These are phyloP conservation scores for Ochropleura plecta DNA, from an alignment of 2,888 invertebrate genomes.

Conservation along the genomic window DNA sequence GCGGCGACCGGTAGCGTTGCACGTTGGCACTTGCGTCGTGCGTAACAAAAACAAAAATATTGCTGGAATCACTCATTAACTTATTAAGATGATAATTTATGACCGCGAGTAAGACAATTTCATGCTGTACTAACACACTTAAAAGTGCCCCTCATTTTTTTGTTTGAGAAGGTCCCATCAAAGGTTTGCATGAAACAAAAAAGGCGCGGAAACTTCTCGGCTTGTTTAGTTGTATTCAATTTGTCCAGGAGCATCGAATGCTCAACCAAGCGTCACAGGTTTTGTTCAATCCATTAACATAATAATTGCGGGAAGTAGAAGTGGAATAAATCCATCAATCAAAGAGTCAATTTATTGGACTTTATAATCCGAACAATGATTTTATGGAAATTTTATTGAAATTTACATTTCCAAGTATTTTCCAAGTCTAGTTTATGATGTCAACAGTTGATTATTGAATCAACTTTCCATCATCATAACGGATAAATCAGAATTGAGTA, in stretches of 20 bases:
- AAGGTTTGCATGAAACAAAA: slow-evolving; percentile 55
- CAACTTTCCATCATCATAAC: slow-evolving; percentile 11
- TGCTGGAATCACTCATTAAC: slow-evolving; percentile 88
- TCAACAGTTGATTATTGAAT: slow-evolving; percentile 35
- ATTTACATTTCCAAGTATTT: slow-evolving; percentile 52
- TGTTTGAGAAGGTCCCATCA: slow-evolving; percentile 56
- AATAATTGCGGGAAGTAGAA: slow-evolving; percentile 70
- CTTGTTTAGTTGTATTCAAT: slow-evolving; percentile 65
- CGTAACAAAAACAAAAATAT: slow-evolving; percentile 85
- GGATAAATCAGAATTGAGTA: not conserved
- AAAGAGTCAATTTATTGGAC: slow-evolving; percentile 63
- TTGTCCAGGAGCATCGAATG: slow-evolving; percentile 66
- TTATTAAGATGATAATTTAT: slow-evolving; percentile 90
- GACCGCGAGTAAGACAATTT: slow-evolving; percentile 83
- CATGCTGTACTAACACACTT: slow-evolving; percentile 76
- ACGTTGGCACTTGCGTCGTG: slow-evolving; percentile 77
- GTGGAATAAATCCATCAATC: slow-evolving; percentile 73
- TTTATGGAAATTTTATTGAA: slow-evolving; percentile 67
- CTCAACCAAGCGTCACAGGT: slow-evolving; percentile 64
- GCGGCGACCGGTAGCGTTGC: slow-evolving; percentile 74
- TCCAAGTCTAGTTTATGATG: slow-evolving; percentile 51
- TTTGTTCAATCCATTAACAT: slow-evolving; percentile 64
- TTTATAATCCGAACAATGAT: slow-evolving; percentile 65
- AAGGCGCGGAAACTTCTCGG: slow-evolving; percentile 63
- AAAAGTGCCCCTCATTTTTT: slow-evolving; percentile 71